These are phyloP conservation scores for Calvadosia cruxmelitensis DNA, from an alignment of 30 jellyfish, hydroid and myxozoan species.

Conservation along the genomic window DNA sequence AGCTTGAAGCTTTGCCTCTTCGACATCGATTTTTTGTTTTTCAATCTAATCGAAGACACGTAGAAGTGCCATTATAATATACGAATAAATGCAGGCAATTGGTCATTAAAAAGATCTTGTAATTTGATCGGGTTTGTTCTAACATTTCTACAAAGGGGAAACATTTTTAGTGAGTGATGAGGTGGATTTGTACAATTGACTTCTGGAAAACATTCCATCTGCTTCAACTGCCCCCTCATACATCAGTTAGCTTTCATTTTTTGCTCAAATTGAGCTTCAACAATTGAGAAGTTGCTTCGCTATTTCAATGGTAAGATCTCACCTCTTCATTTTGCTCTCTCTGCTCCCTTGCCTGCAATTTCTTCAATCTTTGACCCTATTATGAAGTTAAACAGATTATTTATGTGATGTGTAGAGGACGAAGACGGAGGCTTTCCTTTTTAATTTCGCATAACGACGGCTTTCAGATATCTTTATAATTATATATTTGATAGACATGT, in stretches of 20 bases:
- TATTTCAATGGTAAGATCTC: not conserved
- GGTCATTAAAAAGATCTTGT: no score
- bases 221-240: not conserved
- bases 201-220: not conserved
- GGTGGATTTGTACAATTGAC: not conserved
- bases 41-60: conserved; percentile 26
- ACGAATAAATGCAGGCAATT: no score
- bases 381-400: no score
- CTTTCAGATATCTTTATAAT: no score
- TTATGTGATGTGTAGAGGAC: no score
- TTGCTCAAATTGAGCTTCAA: not conserved
- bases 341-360: conserved; percentile 71
- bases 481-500: no score
- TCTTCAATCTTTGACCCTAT: conserved; percentile 84
- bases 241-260: no score
- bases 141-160: no score
- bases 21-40: conserved; percentile 65
- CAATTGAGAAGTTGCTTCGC: not conserved
- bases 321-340: conserved; percentile 90
- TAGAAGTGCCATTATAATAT: not conserved
- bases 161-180: no score
- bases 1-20: conserved; percentile 84
- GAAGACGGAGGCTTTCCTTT: no score
- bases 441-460: no score
- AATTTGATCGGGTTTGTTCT: no score